Base-by-base conservation (phyloP, 1,140 invertebrate species). In the Drosophila sechellia region DNA sequence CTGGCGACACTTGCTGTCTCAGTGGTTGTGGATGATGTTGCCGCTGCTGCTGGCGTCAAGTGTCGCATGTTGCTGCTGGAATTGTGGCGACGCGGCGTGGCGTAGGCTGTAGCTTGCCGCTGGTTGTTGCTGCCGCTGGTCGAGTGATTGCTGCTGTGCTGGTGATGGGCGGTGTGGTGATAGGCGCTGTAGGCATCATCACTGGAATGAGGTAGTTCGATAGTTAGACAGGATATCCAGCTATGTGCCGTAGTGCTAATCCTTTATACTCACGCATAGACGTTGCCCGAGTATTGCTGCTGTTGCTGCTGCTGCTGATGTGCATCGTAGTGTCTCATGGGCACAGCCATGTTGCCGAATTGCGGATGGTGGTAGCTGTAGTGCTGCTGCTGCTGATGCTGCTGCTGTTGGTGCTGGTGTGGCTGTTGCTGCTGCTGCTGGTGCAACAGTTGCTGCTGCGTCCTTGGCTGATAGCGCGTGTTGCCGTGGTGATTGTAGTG, bases 111-210 rank as follows among this genome's bases (percentile, higher is more conserved):
- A n/a, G 76, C 49, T 58, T 70, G 65, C 46, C 83, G 61, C 8
- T 17, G 58, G 53, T 52, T 89, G 68, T 71, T 79, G 65, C 17
- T 59, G 60, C 27, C 34, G 46, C 52, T 58, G 52, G 40, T 53
- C 17, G 42, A 27, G 43, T 66, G 58, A 39, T 57, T 75, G 73
- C 43, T 59, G 35, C 57, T 63, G 49, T 74, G 73, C 57, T 77
- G 65, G 34, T 77, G 72, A 42, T 63, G 60, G 27, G 39, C 57
- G 60, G 49, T 73, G 64, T 85, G 69, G 25, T 85, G 81, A 35
- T 86, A 86, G 46, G 77, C 78, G 77, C 81, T 86, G 34, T 86
- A 86, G 12, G 77, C 81, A 68, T 86, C 81, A 25, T 86, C 81
- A 1, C 81, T 86, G 35, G 10, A 43, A 37, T 43, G n/a, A 0